Conservation (phyloP, 2,888 invertebrate genomes). For the Geophilus truncorum region DNA sequence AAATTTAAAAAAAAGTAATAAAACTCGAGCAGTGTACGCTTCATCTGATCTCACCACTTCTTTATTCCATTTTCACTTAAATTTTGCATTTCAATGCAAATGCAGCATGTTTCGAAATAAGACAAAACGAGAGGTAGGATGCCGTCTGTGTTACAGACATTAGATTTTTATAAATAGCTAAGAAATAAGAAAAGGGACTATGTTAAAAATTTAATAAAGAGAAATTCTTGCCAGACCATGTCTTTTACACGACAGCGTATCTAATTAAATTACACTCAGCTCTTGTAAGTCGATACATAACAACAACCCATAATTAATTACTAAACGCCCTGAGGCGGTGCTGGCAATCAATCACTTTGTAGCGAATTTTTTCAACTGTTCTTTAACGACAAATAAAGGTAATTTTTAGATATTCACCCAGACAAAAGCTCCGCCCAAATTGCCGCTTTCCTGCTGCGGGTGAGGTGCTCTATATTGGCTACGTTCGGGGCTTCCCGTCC, state of each 20-base stretch:
- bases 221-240: too few relatives aligned
- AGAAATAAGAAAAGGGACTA: too few relatives aligned
- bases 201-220: background rate
- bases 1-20: too few relatives aligned
- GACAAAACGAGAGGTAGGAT: background rate
- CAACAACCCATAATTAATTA: background rate
- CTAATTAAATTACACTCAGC: background rate
- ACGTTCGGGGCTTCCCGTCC: background rate
- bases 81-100: background rate
- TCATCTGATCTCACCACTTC: background rate
- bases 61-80: too few relatives aligned
- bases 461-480: background rate
- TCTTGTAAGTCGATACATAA: background rate
- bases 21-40: background rate
- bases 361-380: background rate
- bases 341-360: background rate
- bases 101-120: background rate
- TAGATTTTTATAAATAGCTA: background rate
- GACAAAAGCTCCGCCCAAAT: slow-evolving; percentile 9
- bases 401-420: background rate
- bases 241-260: background rate
- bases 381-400: background rate
- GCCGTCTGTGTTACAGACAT: background rate
- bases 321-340: background rate
- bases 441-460: background rate